phyloP scores from a whole-genome alignment of 2,797 vertebrate species.

The Acanthiza pusilla region DNA sequence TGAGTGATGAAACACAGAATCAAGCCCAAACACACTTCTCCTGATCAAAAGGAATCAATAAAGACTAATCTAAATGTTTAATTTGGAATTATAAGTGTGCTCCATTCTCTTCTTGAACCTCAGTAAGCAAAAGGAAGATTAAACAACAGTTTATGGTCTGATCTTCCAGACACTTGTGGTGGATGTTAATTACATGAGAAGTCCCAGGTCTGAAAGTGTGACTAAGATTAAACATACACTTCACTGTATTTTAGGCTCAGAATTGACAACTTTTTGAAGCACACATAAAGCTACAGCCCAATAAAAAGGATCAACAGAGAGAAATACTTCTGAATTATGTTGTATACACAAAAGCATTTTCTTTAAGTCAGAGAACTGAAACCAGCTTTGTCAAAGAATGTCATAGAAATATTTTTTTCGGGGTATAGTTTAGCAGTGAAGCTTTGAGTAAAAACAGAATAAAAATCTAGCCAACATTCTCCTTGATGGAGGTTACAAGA shows the following conservation, averaged over 20 bases:
- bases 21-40: neutral
- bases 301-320: neutral
- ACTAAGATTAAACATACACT: neutral
- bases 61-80: conserved; percentile 38
- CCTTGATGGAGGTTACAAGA: neutral
- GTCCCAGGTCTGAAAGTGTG: neutral
- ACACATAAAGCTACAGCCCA: neutral
- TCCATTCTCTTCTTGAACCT: neutral
- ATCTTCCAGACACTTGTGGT: neutral
- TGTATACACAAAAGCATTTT: neutral
- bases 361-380: neutral
- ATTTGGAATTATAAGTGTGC: neutral
- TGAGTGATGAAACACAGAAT: neutral
- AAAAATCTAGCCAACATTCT: neutral
- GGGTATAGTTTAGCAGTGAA: neutral
- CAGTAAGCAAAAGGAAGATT: neutral
- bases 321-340: neutral
- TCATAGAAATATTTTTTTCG: neutral
- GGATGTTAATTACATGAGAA: neutral
- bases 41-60: conserved; percentile 30
- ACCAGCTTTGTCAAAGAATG: neutral
- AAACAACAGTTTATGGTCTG: neutral
- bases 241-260: neutral
- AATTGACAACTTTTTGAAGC: neutral
- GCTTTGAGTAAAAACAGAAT: neutral